Evolutionary conservation across 2,888 invertebrate species (phyloP), one percentile per base, ranked within the genome.

Genomic region (Caenorhabditis sp.): DNA sequence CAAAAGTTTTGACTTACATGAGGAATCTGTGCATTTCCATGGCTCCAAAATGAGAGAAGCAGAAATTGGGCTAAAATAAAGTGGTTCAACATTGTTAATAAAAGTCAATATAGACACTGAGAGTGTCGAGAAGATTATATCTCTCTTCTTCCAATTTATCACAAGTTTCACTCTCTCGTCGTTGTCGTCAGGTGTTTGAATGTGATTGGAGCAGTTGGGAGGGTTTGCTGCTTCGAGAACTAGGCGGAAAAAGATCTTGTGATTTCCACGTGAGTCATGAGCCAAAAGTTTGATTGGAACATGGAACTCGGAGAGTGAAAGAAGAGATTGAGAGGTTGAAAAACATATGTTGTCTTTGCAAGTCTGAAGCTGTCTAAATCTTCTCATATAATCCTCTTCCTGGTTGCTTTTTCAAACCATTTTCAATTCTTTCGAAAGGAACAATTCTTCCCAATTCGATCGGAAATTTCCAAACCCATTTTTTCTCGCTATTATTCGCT

Each of bases 1-100:
- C n/a, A n/a, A n/a, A n/a, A n/a, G n/a, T n/a, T n/a, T n/a, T n/a
- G 24, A 75, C 76, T 68, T 59, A 76, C 77, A 69, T 56, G 61
- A 4, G 77, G 77, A 68, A 77, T 54, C n/a, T 77, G 58, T 16
- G 24, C 47, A 35, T 58, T 19, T 19, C 19, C 56, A 47, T 19
- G 7, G 7, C 12, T 22, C 28, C 26, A 54, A 26, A 70, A n/a
- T n/a, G 28, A 31, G 22, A 70, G 51, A 49, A 66, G 0, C 38
- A 51, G n/a, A 26, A 68, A 54, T 38, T 38, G 38, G 16, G 54
- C 38, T 1, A 68, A 12, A 19, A 51, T 51, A 31, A 51, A 22
- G 31, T 28, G 31, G 26, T 58, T 58, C 26, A 31, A 14, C 63
- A 63, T 63, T 24, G 41, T 28, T 63, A 26, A n/a, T 31, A 66